Percentiles rank a stretch among this genome's conserved stretches.
phyloP scores from a whole-genome alignment of 2,113 vertebrate species.

The Rana temporaria region DNA sequence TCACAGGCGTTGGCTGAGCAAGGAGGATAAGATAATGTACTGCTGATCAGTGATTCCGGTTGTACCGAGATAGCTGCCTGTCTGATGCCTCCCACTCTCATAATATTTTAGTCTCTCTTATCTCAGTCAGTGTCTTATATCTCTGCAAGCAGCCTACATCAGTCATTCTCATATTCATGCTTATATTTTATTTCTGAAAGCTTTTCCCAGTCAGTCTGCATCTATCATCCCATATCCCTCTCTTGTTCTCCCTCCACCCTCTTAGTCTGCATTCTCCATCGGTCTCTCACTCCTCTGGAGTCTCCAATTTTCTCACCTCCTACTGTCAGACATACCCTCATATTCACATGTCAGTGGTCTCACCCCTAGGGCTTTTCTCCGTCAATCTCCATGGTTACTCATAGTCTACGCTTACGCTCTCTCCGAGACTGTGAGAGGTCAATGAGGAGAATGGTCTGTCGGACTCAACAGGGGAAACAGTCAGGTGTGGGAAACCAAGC shows the following conservation, averaged over 20 bases:
- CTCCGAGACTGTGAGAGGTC: slow-evolving; percentile 11
- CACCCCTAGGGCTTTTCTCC: slow-evolving; percentile 21
- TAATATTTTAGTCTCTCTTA: slow-evolving; percentile 16
- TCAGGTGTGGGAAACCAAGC: slow-evolving; percentile 21
- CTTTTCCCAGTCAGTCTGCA: background rate
- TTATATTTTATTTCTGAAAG: background rate
- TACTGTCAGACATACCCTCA: slow-evolving; percentile 24
- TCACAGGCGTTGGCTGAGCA: background rate
- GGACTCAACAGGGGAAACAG: slow-evolving; percentile 26
- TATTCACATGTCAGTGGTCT: slow-evolving; percentile 28
- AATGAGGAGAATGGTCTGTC: background rate
- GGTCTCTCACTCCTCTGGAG: background rate
- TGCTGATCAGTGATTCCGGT: background rate
- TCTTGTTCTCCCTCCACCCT: background rate
- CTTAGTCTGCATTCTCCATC: background rate
- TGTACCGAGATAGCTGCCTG: background rate
- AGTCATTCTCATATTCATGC: background rate
- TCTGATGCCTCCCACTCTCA: background rate
- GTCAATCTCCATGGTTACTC: slow-evolving; percentile 47
- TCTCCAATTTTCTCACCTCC: background rate
- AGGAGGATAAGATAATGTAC: slow-evolving; percentile 14
- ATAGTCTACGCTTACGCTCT: background rate
- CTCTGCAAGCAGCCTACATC: slow-evolving; percentile 1
- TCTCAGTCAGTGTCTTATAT: slow-evolving; percentile 5
- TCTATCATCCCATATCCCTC: background rate